Base-by-base conservation (phyloP, 2,797 vertebrate genomes). In the Danio kyathit region DNA sequence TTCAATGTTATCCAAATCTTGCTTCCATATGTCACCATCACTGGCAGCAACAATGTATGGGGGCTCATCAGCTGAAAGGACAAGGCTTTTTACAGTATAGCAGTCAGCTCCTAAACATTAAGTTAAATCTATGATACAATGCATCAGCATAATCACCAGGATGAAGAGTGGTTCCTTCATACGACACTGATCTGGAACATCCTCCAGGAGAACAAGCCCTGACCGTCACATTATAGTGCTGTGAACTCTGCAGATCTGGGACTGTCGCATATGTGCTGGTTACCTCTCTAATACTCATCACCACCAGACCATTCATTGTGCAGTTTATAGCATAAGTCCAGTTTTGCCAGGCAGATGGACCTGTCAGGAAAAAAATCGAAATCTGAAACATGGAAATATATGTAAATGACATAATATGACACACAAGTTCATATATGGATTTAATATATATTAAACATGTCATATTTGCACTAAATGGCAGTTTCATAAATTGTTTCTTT, bases 341-440 rank as follows among this genome's bases (percentile, higher is more conserved):
- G 66, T 93, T 91, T 84, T 95, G 92, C 94, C 94, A 95, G 17
- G 93, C 91, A 14, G 89, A 89, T 12, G 88, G 75, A 84, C 94
- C 94, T 95, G 0, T 2, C 79, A 29, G 43, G 17, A 67, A 19
- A 54, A 67, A 21, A 84, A 81, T 1, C 81, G 7, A n/a, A 29
- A 29, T 29, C 1, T 29, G 29, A 29, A 29, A 29, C 29, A 29
- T 29, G 29, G 3, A 29, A 29, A 16, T 85, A 16, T 43, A 67
- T 64, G 46, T 43, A 64, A 52, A 29, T 29, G 1, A 29, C 29
- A 29, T 29, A 29, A 29, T 3, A 29, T 29, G 29, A 1, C 29
- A 29, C 29, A 29, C 29, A 29, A 29, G 29, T 29, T 29, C 29
- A 29, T 29, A 29, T 29, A 29, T 29, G 29, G 29, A 29, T 29